These are phyloP conservation scores for Leptinotarsa haldemani DNA, from an alignment of 2,888 invertebrate genomes.

Conservation along the genomic window DNA sequence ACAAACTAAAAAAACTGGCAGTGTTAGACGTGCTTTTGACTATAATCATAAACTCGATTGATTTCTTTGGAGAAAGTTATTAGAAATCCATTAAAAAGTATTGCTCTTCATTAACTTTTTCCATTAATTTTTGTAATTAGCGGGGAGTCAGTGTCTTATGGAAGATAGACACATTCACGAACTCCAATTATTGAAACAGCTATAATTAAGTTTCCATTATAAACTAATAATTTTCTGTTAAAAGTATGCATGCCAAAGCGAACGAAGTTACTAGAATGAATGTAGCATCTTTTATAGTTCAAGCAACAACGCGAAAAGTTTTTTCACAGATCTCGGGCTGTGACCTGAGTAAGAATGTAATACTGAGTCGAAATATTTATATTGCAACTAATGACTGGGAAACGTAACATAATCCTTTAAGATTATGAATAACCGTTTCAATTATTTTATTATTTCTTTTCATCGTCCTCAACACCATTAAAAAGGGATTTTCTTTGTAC, in stretches of 20 bases:
- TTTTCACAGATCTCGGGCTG: too few species aligned
- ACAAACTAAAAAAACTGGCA: background rate
- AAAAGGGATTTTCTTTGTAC: too few species aligned
- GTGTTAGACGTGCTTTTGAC: background rate
- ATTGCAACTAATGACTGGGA: too few species aligned
- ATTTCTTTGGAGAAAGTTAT: background rate
- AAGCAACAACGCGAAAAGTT: background rate
- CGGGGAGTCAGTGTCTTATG: background rate
- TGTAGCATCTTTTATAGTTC: slow-evolving; percentile 37
- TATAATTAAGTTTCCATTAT: slow-evolving; percentile 14
- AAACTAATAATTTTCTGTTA: slow-evolving; percentile 9
- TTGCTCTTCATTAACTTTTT: background rate
- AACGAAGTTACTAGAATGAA: slow-evolving; percentile 24
- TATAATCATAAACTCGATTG: background rate
- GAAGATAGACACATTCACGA: background rate
- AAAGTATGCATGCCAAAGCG: slow-evolving; percentile 11
- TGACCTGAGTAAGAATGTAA: too few species aligned
- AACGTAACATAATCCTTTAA: too few species aligned
- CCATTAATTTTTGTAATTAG: background rate
- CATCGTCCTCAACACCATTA: too few species aligned
- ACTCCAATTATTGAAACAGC: slow-evolving; percentile 8
- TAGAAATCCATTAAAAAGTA: background rate
- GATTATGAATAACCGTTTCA: too few species aligned
- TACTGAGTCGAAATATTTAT: too few species aligned
- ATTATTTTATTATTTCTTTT: too few species aligned